Percentiles rank a stretch among this genome's conserved stretches.
These are phyloP conservation scores for Blastobasis lacticolella DNA, from an alignment of 2,888 invertebrate species.

Conservation along the genomic window DNA sequence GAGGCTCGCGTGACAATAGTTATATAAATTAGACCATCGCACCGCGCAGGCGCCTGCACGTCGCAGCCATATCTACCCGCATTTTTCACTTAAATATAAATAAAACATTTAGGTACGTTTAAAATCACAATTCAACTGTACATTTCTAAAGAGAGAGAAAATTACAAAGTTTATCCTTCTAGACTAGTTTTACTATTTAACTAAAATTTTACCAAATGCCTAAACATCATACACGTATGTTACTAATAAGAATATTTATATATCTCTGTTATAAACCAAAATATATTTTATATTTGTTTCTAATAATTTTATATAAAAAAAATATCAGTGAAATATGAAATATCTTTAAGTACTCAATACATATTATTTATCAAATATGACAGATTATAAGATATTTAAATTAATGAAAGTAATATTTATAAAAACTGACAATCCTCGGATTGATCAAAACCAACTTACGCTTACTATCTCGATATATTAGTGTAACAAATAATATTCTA, in stretches of 20 bases:
- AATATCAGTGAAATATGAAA: conserved; percentile 23
- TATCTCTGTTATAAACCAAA: conserved; percentile 8
- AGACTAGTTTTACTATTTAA: conserved; percentile 30
- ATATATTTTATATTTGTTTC: neutral
- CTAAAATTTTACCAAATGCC: conserved; percentile 31
- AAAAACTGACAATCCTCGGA: conserved; percentile 44
- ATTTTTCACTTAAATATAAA: no score
- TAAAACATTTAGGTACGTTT: no score
- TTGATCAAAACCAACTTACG: conserved; percentile 58
- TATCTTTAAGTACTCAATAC: conserved; percentile 3
- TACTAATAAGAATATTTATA: neutral
- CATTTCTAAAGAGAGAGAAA: conserved; percentile 64
- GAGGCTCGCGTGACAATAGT: conserved; percentile 55
- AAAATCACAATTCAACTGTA: conserved; percentile 24
- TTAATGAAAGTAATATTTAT: conserved; percentile 18
- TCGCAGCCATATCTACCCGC: no score
- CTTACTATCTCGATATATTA: conserved; percentile 70
- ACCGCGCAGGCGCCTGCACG: neutral
- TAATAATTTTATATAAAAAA: conserved; percentile 36
- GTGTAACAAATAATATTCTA: conserved; percentile 56
- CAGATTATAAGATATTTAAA: no score
- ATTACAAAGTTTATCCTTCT: conserved; percentile 30
- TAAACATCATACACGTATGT: conserved; percentile 17
- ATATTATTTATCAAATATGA: conserved; percentile 15
- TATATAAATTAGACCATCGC: neutral